These are phyloP conservation scores for Brachynemurus nebulosus DNA, from an alignment of 2,888 invertebrate species.

Conservation along the genomic window DNA sequence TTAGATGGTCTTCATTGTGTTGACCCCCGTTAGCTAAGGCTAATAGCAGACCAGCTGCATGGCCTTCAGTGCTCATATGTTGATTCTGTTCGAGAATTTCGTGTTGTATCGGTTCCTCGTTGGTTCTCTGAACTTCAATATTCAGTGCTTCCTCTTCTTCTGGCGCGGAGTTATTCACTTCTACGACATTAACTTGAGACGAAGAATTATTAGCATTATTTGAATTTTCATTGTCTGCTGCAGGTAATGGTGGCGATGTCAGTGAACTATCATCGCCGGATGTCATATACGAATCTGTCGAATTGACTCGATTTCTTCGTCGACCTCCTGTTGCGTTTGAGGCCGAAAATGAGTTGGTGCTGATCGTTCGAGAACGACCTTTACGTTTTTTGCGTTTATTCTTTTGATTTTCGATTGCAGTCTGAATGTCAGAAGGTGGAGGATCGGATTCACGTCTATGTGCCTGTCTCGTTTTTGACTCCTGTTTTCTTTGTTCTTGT, in stretches of 20 bases:
- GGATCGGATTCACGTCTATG: constrained; percentile 52
- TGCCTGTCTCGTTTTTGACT: constrained; percentile 54
- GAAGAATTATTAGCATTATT: constrained; percentile 13
- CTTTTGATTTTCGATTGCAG: constrained; percentile 17
- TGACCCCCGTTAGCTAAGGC: constrained; percentile 37
- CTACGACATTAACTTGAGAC: background rate
- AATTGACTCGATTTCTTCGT: constrained; percentile 54
- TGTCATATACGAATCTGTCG: constrained; percentile 59
- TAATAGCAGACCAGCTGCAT: constrained; percentile 41
- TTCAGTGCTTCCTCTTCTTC: too few species aligned
- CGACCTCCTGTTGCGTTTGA: constrained; percentile 23
- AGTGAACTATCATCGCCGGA: constrained; percentile 60
- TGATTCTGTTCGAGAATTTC: background rate
- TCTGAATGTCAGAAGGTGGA: constrained; percentile 22
- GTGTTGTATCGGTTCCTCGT: too few species aligned
- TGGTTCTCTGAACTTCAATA: background rate
- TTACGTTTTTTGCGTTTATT: constrained; percentile 35
- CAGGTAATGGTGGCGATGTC: constrained; percentile 36
- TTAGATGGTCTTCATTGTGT: constrained; percentile 12
- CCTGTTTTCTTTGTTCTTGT: constrained; percentile 64
- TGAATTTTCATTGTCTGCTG: constrained; percentile 14
- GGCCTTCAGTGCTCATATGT: constrained; percentile 6
- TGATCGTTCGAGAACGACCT: constrained; percentile 50
- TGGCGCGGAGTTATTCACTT: background rate
- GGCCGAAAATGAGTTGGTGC: constrained; percentile 35